Conservation (phyloP, 53 echinoderm and acorn worm species). For the Temnopleurus reevesii region DNA sequence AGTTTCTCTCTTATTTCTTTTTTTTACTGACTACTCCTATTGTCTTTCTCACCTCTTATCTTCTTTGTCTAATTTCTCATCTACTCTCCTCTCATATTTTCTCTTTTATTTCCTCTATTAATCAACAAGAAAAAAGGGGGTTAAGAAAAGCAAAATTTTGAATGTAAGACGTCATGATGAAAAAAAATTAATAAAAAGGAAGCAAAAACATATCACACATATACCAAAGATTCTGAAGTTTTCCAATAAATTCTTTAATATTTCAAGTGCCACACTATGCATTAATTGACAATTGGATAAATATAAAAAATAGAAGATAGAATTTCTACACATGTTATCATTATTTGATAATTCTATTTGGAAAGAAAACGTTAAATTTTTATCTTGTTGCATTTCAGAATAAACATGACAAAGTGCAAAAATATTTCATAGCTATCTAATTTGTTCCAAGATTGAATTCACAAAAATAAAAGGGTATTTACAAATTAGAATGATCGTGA, state of each 20-base stretch:
- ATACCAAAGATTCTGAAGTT: background rate
- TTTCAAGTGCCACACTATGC: constrained; percentile 28
- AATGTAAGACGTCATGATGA: too few species aligned
- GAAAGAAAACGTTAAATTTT: background rate
- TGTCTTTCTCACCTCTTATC: too few species aligned
- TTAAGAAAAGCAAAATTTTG: too few species aligned
- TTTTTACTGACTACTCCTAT: too few species aligned
- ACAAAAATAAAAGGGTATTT: background rate
- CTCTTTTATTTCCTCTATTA: too few species aligned
- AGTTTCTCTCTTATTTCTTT: too few species aligned
- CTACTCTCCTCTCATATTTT: too few species aligned
- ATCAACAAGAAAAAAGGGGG: too few species aligned
- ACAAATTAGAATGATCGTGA: background rate
- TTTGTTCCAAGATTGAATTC: background rate
- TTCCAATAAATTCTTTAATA: background rate
- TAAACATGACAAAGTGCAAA: background rate
- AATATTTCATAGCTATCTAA: background rate
- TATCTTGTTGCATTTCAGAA: constrained; percentile 7
- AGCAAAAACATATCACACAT: too few species aligned
- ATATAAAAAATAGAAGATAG: constrained; percentile 13
- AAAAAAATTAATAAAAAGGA: too few species aligned
- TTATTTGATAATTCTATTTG: background rate
- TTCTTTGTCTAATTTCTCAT: too few species aligned
- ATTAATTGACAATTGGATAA: constrained; percentile 17
- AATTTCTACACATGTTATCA: background rate